These are phyloP conservation scores for Chloropsis cyanopogon DNA, from an alignment of 2,113 vertebrate genomes.

Conservation along the genomic window DNA sequence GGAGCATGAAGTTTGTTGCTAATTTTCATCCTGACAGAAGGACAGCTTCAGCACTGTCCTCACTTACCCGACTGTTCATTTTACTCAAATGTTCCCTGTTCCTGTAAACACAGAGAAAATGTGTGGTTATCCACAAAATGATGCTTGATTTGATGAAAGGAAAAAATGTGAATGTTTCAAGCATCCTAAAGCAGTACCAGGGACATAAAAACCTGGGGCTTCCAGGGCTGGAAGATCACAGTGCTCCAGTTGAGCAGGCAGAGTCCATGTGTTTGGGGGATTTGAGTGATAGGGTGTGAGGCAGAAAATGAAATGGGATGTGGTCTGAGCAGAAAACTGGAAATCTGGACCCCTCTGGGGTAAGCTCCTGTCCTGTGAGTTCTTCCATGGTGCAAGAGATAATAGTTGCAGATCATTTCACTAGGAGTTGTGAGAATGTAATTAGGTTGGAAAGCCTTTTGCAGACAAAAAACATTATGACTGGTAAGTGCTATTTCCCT, in stretches of 20 bases:
- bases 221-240: not conserved
- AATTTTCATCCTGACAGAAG: not conserved
- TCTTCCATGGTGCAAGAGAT: not conserved
- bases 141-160: not conserved
- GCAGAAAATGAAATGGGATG: not conserved
- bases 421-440: not conserved
- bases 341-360: not conserved
- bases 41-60: constrained; percentile 11
- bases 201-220: not conserved
- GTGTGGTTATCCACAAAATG: not conserved
- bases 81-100: not conserved
- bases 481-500: not conserved
- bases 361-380: not conserved
- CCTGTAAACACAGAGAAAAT: not conserved
- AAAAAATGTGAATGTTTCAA: not conserved
- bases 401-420: not conserved
- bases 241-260: not conserved
- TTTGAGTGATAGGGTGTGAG: not conserved
- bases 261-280: not conserved
- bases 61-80: not conserved
- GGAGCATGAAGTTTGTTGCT: not conserved
- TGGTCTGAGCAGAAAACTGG: not conserved
- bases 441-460: not conserved
- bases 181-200: not conserved
- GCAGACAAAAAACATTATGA: not conserved